Evolutionary conservation across 2,113 vertebrate species (phyloP), one percentile per base, ranked within the genome.

Genomic region (Aramus guarauna): DNA sequence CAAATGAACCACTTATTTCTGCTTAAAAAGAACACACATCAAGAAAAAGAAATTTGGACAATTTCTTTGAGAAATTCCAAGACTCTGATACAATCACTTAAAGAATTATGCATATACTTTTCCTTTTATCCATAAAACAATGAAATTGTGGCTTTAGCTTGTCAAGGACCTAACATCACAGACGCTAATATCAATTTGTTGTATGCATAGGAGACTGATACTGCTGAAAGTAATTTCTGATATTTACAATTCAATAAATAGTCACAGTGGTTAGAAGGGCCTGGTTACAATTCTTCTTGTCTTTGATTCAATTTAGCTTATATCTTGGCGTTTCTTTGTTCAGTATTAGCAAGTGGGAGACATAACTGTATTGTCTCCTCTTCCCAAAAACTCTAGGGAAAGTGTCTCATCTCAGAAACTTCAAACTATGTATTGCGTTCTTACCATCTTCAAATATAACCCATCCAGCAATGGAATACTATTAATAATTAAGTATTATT

Each of bases 401-500:
- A 67, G 8, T 30, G 58, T 43, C 29, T 66, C 58, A 94, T 43
- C 29, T 66, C 58, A 94, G 24, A 39, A 93, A 89, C 73, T 24
- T 41, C 20, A 90, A 79, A 66, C 15, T 68, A 10, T 43, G 26
- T 48, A 39, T 29, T 79, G 11, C 63, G 34, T 83, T 95, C 23
- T 52, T 67, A 39, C 6, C 14, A 4, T 96, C 32, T 91, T 93
- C 81, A 78, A 91, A 90, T 79, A 39, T 72, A 96, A 68, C n/a
- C 52, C 50, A 34, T 79, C 48, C 24, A 90, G 50, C 60, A 87
- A 59, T 26, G 36, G 39, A 95, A 66, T 90, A 59, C 29, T 92
- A 11, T 27, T 95, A 47, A 67, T 75, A 96, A 96, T 92, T 95
- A 93, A 91, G 88, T 94, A 90, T 50, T 95, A 95, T 95, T 97